These are phyloP conservation scores for Hippasteria phrygiana DNA, from an alignment of 53 echinoderm and acorn worm genomes.

Conservation along the genomic window DNA sequence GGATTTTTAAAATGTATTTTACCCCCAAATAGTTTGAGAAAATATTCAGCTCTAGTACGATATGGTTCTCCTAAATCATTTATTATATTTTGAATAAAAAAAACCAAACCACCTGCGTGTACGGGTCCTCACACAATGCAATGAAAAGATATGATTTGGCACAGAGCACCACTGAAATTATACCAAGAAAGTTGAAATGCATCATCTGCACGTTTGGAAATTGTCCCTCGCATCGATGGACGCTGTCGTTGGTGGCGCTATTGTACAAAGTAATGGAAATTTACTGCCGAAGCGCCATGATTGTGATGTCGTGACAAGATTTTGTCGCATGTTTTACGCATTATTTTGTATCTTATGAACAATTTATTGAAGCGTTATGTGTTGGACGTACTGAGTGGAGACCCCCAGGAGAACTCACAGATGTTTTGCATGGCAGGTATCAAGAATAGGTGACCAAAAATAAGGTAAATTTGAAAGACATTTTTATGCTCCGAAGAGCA, in stretches of 20 bases:
- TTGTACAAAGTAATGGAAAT: not conserved
- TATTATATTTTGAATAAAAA: too few relatives aligned
- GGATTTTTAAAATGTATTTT: too few relatives aligned
- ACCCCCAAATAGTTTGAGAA: too few relatives aligned
- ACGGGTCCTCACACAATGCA: too few relatives aligned
- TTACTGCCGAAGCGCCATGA: not conserved
- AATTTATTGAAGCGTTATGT: not conserved
- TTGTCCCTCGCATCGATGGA: not conserved
- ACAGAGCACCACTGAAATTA: too few relatives aligned
- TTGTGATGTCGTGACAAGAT: too few relatives aligned
- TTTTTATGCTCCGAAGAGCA: not conserved
- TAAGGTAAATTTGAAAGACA: not conserved
- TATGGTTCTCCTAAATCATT: too few relatives aligned
- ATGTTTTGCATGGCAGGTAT: not conserved
- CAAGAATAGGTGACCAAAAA: conserved; percentile 36
- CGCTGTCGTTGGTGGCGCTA: not conserved
- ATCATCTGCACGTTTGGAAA: not conserved
- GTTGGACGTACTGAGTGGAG: not conserved
- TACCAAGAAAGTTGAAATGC: too few relatives aligned
- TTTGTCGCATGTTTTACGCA: not conserved
- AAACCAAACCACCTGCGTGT: too few relatives aligned
- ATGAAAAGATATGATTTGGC: too few relatives aligned
- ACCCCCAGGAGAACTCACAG: not conserved
- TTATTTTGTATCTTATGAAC: not conserved
- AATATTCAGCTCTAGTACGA: too few relatives aligned